Evolutionary conservation across 2,797 vertebrate genomes (phyloP).

Genomic region (Rhodeus uyekii): DNA sequence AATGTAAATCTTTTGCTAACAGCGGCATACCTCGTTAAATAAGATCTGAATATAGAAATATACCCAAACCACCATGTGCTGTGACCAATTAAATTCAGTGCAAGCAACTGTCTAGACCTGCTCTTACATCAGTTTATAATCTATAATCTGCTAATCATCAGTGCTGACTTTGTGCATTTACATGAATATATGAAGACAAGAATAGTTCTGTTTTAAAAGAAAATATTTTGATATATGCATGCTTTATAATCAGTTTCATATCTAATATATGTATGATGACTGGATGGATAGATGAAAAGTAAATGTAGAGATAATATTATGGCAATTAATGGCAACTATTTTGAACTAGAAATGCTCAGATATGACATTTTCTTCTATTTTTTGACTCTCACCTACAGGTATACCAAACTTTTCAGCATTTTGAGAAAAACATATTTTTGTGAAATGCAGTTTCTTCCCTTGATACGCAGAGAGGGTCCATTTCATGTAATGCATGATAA

Average conservation of each 20-base stretch:
- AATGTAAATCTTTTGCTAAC: background rate
- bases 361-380: conserved; percentile 31
- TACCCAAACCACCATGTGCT: background rate
- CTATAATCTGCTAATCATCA: conserved; percentile 9
- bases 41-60: background rate
- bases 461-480: background rate
- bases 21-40: background rate
- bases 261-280: no score
- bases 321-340: no score
- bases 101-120: background rate
- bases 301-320: no score
- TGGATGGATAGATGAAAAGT: no score
- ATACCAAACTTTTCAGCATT: background rate
- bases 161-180: background rate
- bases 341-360: no score
- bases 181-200: no score
- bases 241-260: background rate
- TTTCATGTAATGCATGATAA: conserved; percentile 1
- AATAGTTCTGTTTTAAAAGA: background rate
- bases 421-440: background rate
- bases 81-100: background rate
- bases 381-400: conserved; percentile 14
- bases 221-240: background rate
- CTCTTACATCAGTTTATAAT: conserved; percentile 10
- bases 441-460: background rate